Evolutionary conservation across 2,888 invertebrate genomes (phyloP).

Genomic region (Caradrina clavipalpis): DNA sequence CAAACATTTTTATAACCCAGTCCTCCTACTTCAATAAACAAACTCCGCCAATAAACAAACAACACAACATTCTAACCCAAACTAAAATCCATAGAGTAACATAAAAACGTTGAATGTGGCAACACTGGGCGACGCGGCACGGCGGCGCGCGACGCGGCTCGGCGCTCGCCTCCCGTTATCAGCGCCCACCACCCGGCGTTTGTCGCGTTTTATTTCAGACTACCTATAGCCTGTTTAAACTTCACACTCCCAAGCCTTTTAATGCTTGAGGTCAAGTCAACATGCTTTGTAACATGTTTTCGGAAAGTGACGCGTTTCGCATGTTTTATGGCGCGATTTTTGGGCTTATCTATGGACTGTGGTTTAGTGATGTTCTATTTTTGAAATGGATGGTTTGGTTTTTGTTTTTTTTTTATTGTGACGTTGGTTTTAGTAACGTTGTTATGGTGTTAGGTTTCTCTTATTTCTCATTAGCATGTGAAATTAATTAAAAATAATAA

Average conservation of each 20-base stretch:
- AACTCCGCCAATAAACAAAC: conserved; percentile 45
- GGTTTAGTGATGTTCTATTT: conserved; percentile 14
- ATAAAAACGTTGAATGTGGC: conserved; percentile 57
- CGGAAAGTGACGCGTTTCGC: conserved; percentile 60
- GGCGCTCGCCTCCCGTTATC: conserved; percentile 69
- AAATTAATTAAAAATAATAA: not conserved
- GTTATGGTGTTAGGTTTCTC: not conserved
- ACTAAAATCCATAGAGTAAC: conserved; percentile 59
- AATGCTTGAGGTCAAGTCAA: conserved; percentile 72
- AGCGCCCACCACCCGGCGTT: conserved; percentile 72
- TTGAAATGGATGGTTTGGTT: conserved; percentile 13
- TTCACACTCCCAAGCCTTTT: conserved; percentile 69
- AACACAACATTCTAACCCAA: conserved; percentile 56
- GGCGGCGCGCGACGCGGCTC: conserved; percentile 55
- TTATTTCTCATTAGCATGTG: not conserved
- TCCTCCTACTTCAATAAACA: conserved; percentile 36
- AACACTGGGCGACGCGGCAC: conserved; percentile 56
- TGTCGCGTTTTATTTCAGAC: conserved; percentile 76
- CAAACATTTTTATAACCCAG: conserved; percentile 32
- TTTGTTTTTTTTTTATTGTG: conserved; percentile 15
- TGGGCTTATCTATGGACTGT: conserved; percentile 32
- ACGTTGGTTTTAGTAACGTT: too few relatives aligned
- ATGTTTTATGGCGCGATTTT: conserved; percentile 56
- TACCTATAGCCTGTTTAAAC: conserved; percentile 70
- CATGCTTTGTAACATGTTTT: conserved; percentile 65